Base-by-base conservation (phyloP, 2,113 vertebrate species). In the Bufo bufo region DNA sequence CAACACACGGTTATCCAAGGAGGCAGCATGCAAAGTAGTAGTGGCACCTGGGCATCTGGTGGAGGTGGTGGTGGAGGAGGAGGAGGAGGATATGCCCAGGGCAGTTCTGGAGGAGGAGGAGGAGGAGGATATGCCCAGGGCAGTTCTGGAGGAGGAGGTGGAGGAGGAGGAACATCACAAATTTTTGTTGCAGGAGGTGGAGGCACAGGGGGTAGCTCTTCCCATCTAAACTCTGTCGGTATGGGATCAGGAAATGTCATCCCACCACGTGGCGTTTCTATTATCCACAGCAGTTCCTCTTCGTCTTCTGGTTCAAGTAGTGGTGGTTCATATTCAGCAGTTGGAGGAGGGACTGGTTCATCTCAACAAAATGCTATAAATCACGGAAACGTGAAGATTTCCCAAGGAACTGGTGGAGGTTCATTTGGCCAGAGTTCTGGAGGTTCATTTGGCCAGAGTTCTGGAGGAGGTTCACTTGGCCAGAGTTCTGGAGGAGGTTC, bases 1-100 rank as follows among this genome's bases (percentile, higher is more conserved):
- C 56, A 82, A 61, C 45, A 66, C 69, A 85, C 83, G 0, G 33
- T 85, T 71, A 85, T 85, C 16, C 83, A 9, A n/a, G 56, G 43
- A 14, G 63, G 72, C 23, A 86, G 71, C 77, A 45, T 65, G 56
- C 47, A 61, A 82, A 23, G 80, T 66, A n/a, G n/a, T 58, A 52
- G 86, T 47, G 77, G 63, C 52, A 59, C 49, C 19, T 50, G 23
- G 11, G 6, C 14, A 50, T 8, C 56, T 59, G 23, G 65, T 9
- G 58, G 77, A 54, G 77, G 79, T 12, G 54, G 33, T 20, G 63
- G 59, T 33, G 82, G 23, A 16, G 56, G 79, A 20, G 81, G 81
- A 23, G 23, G 65, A n/a, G 59, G 63, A 47, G 77, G 33, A 33
- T 33, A 0, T 33, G 33, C 33, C 33, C 33, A 33, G 33, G 1